Conservation (phyloP, 2,888 invertebrate species). For the Napeogenes inachia region DNA sequence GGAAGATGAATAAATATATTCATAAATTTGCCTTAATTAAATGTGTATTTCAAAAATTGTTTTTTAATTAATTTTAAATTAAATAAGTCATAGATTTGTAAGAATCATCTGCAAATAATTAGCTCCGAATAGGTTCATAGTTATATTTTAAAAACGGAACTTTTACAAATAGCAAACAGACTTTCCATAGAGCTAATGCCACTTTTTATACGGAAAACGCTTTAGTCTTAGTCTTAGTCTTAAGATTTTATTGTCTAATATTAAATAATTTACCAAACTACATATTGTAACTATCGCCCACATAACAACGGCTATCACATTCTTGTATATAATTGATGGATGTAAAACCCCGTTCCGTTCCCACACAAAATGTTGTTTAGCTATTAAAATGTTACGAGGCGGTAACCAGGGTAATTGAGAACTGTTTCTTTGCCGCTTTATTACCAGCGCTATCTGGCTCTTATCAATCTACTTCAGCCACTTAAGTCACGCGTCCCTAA, state of each 20-base stretch:
- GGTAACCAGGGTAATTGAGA: conserved; percentile 68
- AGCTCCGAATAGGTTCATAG: too few species aligned
- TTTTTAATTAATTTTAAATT: too few species aligned
- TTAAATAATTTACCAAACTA: background rate
- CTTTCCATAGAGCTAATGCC: background rate
- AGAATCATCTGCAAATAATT: too few species aligned
- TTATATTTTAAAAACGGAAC: too few species aligned
- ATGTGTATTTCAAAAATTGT: too few species aligned
- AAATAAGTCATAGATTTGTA: too few species aligned
- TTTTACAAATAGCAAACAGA: too few species aligned
- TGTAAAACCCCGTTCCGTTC: conserved; percentile 38
- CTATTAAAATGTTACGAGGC: conserved; percentile 72
- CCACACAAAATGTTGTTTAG: conserved; percentile 61
- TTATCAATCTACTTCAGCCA: conserved; percentile 1
- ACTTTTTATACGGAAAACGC: background rate
- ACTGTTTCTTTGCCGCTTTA: conserved; percentile 70
- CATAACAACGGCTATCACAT: background rate
- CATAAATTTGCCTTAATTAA: too few species aligned
- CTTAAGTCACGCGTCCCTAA: too few species aligned
- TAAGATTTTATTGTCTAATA: background rate
- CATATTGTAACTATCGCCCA: background rate
- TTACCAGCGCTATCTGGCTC: conserved; percentile 64
- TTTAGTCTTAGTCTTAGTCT: too few species aligned
- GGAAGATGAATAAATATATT: background rate
- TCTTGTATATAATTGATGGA: background rate